phyloP scores from a whole-genome alignment of 2,888 invertebrate species.

The Amphipyra tragopoginis region DNA sequence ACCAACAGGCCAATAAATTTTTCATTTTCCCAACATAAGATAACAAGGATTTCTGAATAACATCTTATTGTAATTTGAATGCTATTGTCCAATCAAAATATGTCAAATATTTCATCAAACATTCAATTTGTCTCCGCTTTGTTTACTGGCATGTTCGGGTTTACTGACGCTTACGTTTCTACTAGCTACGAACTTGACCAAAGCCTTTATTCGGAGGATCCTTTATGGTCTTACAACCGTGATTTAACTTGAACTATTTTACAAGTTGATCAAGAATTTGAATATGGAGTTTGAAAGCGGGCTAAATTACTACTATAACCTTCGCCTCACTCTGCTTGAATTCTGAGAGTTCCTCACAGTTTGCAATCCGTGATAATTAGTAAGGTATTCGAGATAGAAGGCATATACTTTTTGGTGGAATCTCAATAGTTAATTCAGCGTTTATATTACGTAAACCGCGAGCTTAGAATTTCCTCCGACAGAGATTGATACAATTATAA shows the following conservation, averaged over 20 bases:
- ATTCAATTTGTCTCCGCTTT: too few relatives aligned
- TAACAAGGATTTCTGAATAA: too few relatives aligned
- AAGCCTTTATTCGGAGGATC: neutral
- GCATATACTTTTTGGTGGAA: neutral
- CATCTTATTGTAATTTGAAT: too few relatives aligned
- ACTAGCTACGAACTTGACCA: neutral
- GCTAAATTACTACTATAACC: slow-evolving; percentile 3
- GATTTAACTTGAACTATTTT: slow-evolving; percentile 19
- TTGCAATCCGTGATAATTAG: neutral
- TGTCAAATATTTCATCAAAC: too few relatives aligned
- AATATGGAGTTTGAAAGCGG: slow-evolving; percentile 16
- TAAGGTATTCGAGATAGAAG: neutral
- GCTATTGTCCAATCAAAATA: too few relatives aligned
- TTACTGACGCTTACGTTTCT: neutral
- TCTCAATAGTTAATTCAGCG: neutral
- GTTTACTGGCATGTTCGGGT: too few relatives aligned
- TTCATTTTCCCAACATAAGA: too few relatives aligned
- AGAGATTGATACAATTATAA: too few relatives aligned
- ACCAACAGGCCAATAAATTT: too few relatives aligned
- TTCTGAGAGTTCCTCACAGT: slow-evolving; percentile 1
- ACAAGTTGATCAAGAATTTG: slow-evolving; percentile 29
- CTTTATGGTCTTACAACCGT: slow-evolving; percentile 1
- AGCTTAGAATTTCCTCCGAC: too few relatives aligned
- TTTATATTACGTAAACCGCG: neutral
- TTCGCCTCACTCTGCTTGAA: neutral